phyloP scores from a whole-genome alignment of 2,113 vertebrate genomes.

The Noctilio leporinus region DNA sequence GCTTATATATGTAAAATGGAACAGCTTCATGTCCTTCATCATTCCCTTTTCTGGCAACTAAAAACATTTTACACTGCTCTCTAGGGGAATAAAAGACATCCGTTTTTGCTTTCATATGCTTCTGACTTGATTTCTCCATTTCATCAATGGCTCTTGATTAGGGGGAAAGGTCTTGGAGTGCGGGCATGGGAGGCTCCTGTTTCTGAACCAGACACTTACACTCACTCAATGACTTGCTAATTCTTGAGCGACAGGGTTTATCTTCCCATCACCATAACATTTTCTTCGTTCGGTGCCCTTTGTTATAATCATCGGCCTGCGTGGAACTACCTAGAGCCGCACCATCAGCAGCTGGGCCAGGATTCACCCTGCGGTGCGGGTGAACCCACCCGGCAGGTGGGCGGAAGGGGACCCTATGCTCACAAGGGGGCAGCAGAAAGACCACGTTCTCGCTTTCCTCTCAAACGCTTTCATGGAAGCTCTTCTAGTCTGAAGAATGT shows the following conservation, averaged over 20 bases:
- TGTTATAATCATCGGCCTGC: accelerated
- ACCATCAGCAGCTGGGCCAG: too few relatives aligned
- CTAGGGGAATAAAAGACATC: neutral
- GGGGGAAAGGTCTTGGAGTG: neutral
- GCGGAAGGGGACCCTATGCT: neutral
- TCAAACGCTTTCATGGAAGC: neutral
- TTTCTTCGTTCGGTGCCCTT: neutral
- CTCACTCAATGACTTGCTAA: neutral
- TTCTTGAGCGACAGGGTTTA: neutral
- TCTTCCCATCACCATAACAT: neutral
- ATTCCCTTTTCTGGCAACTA: neutral
- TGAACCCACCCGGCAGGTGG: accelerated
- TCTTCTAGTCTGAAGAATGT: neutral
- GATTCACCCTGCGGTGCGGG: accelerated
- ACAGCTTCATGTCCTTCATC: neutral
- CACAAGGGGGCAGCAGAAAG: slow-evolving; percentile 68
- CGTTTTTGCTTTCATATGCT: neutral
- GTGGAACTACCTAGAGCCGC: neutral
- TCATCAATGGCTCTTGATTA: neutral
- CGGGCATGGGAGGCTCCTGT: accelerated
- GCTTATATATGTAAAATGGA: neutral
- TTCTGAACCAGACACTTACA: neutral
- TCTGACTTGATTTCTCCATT: neutral
- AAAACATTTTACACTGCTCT: neutral
- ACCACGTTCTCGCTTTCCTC: neutral